Evolutionary conservation across 1,140 invertebrate genomes (phyloP).

Genomic region (Heterodera carotae): DNA sequence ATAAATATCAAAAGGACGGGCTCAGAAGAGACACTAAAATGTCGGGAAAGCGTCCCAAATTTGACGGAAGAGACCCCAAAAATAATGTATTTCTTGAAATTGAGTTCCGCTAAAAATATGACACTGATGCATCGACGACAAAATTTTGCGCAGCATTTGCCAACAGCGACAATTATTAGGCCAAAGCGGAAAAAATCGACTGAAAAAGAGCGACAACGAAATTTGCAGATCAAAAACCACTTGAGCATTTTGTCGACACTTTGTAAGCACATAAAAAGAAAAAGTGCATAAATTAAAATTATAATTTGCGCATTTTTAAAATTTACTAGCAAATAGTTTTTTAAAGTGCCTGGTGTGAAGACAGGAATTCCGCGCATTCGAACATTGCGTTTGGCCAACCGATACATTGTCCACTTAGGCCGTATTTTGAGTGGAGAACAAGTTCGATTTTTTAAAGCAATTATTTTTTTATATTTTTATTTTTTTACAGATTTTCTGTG

Average conservation of each 20-base stretch:
- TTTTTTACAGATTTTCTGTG: slow-evolving; percentile 22
- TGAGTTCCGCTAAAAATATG: too few relatives aligned
- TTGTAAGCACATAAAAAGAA: neutral
- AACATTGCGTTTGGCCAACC: slow-evolving; percentile 21
- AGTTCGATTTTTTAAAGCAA: too few relatives aligned
- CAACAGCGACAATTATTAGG: neutral
- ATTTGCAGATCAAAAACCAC: slow-evolving; percentile 13
- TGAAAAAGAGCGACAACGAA: slow-evolving; percentile 12
- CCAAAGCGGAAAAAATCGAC: slow-evolving; percentile 20
- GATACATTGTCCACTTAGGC: slow-evolving; percentile 22
- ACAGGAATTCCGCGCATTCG: slow-evolving; percentile 21
- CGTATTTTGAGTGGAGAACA: slow-evolving; percentile 17
- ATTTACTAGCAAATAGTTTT: neutral
- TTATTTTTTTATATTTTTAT: too few relatives aligned
- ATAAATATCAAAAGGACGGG: too few relatives aligned
- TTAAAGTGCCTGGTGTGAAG: slow-evolving; percentile 3
- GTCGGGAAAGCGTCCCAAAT: too few relatives aligned
- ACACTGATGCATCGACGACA: neutral
- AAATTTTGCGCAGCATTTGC: neutral
- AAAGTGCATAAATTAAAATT: neutral
- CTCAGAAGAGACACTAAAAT: too few relatives aligned
- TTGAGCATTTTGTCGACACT: neutral
- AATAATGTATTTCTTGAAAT: too few relatives aligned
- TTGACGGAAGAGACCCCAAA: too few relatives aligned
- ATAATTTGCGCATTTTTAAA: neutral